phyloP scores from a whole-genome alignment of 2,113 vertebrate species.

The Ictalurus punctatus region DNA sequence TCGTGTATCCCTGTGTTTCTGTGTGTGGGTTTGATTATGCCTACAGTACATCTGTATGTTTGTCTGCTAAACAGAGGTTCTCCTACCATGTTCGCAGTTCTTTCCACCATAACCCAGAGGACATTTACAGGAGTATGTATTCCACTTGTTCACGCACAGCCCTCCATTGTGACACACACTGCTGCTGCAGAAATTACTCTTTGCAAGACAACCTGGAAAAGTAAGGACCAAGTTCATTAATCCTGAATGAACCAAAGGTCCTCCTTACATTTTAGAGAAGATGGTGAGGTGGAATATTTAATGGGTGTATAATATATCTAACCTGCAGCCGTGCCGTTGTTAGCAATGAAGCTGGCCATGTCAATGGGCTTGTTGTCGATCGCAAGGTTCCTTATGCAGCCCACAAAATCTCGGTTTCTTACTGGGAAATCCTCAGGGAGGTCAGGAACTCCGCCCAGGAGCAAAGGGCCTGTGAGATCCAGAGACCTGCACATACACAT shows the following conservation, averaged over 20 bases:
- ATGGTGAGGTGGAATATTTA: not conserved
- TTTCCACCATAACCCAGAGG: constrained; percentile 79
- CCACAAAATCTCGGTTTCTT: constrained; percentile 80
- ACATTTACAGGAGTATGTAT: constrained; percentile 77
- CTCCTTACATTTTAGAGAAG: not conserved
- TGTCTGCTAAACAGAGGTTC: not conserved
- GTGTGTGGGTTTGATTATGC: constrained; percentile 8
- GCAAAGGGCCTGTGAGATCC: constrained; percentile 86
- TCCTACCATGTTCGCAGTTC: constrained; percentile 84
- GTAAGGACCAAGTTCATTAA: constrained; percentile 12
- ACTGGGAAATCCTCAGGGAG: constrained; percentile 85
- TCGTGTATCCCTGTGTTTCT: not conserved
- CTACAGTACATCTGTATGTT: not conserved
- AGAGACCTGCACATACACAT: constrained; percentile 73
- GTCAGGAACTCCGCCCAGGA: constrained; percentile 85
- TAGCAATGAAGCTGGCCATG: constrained; percentile 84
- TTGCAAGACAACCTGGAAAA: constrained; percentile 75
- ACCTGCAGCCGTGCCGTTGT: constrained; percentile 85
- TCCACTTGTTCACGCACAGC: constrained; percentile 80
- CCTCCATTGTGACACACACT: constrained; percentile 82
- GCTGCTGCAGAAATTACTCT: constrained; percentile 77
- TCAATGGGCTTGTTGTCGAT: constrained; percentile 79
- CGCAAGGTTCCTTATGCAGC: constrained; percentile 85
- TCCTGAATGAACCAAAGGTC: not conserved
- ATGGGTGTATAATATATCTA: constrained; percentile 1